phyloP scores from a whole-genome alignment of 2,888 invertebrate genomes.

The Dynastes grantii region DNA sequence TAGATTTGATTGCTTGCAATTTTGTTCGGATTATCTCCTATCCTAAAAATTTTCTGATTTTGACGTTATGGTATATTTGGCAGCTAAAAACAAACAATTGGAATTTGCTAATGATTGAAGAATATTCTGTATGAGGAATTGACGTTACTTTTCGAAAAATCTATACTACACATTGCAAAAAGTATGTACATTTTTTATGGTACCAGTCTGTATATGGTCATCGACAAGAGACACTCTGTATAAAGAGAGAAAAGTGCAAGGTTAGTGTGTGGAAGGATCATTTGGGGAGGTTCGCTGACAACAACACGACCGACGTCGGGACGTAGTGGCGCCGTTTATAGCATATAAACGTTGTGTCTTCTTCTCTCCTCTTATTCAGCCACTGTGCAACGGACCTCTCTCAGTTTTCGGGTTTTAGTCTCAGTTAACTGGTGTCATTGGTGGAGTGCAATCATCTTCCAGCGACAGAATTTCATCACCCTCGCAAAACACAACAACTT shows the following conservation, averaged over 20 bases:
- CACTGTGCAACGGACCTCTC: constrained; percentile 26
- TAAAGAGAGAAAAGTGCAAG: constrained; percentile 20
- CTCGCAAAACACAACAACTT: not conserved
- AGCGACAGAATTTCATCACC: constrained; percentile 7
- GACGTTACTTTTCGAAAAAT: too few species aligned
- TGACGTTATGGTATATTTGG: too few species aligned
- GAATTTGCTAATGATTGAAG: too few species aligned
- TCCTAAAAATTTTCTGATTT: too few species aligned
- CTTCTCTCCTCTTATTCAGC: constrained; percentile 38
- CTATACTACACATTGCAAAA: too few species aligned
- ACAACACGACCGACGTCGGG: constrained; percentile 65
- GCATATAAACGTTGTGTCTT: constrained; percentile 47
- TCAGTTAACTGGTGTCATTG: constrained; percentile 43
- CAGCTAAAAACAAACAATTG: too few species aligned
- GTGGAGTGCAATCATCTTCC: constrained; percentile 44
- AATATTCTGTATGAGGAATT: too few species aligned
- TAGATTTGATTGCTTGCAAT: too few species aligned
- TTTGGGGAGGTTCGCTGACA: constrained; percentile 62
- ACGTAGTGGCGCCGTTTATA: constrained; percentile 70
- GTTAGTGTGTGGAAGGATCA: constrained; percentile 47
- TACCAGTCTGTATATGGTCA: too few species aligned
- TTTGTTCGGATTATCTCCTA: too few species aligned
- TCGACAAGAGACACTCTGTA: too few species aligned
- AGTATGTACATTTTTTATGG: too few species aligned
- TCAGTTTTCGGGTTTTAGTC: constrained; percentile 35